phyloP scores from a whole-genome alignment of 2,797 vertebrate species.

The Eulemur coronatus region DNA sequence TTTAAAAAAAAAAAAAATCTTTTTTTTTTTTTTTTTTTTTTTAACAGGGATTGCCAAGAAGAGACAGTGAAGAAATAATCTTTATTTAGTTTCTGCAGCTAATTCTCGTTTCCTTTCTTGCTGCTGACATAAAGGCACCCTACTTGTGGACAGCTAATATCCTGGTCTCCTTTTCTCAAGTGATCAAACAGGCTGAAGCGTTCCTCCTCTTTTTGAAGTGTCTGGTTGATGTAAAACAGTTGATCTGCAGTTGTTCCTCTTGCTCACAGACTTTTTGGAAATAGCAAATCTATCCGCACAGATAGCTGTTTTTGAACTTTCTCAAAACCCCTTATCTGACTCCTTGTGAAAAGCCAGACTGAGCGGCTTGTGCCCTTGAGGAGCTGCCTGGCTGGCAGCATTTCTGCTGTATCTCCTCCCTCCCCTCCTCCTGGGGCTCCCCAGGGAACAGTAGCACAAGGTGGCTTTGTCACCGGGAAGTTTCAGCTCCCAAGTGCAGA shows the following conservation, averaged over 20 bases:
- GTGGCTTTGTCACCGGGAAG: conserved; percentile 18
- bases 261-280: neutral
- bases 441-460: neutral
- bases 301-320: conserved; percentile 40
- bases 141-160: neutral
- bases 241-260: neutral
- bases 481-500: neutral
- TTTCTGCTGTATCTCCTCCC: neutral
- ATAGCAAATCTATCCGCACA: neutral
- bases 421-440: fast-evolving
- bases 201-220: neutral
- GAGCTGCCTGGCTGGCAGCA: neutral
- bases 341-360: neutral
- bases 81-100: neutral
- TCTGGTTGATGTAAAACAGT: conserved; percentile 15
- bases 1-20: neutral
- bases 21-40: neutral
- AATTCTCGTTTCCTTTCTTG: neutral
- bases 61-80: neutral
- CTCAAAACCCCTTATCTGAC: neutral
- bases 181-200: neutral
- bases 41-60: neutral
- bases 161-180: neutral
- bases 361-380: neutral
- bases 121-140: neutral